Conservation (phyloP, 2,888 invertebrate genomes). For the Argyra leucocephala region DNA sequence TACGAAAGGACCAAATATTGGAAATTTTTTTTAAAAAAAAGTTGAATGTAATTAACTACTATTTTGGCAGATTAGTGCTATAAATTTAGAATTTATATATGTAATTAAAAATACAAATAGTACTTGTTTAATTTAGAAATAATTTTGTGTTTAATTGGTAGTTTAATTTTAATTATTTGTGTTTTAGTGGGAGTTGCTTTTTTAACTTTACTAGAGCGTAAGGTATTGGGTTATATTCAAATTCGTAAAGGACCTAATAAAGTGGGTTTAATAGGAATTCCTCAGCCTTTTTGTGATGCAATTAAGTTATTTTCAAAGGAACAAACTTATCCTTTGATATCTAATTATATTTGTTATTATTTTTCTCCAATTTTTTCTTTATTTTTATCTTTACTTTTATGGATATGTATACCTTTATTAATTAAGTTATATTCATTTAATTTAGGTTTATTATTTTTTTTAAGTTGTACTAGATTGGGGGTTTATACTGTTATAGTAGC, state of each 20-base stretch:
- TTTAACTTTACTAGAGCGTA: conserved; percentile 64
- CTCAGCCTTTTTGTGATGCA: conserved; percentile 64
- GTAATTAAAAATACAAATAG: no score
- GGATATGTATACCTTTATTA: conserved; percentile 51
- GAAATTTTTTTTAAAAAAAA: no score
- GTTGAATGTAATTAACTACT: no score
- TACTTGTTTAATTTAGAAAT: no score
- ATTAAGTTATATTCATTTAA: conserved; percentile 49
- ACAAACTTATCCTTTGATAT: conserved; percentile 48
- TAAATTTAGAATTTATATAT: no score
- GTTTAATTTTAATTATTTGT: no score
- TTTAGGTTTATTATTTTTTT: conserved; percentile 55
- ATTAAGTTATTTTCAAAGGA: conserved; percentile 64
- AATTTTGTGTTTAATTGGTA: no score
- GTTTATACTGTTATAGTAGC: conserved; percentile 56
- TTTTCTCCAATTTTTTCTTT: conserved; percentile 51
- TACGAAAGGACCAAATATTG: no score
- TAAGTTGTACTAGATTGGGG: conserved; percentile 53
- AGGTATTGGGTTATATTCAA: conserved; percentile 62
- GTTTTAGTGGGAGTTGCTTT: conserved; percentile 59
- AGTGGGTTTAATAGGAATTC: conserved; percentile 52
- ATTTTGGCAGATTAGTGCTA: no score
- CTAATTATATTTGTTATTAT: conserved; percentile 55
- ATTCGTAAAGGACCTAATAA: conserved; percentile 67
- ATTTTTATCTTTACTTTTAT: conserved; percentile 51